Base-by-base conservation (phyloP, 2,797 vertebrate species). In the Lophius americanus region DNA sequence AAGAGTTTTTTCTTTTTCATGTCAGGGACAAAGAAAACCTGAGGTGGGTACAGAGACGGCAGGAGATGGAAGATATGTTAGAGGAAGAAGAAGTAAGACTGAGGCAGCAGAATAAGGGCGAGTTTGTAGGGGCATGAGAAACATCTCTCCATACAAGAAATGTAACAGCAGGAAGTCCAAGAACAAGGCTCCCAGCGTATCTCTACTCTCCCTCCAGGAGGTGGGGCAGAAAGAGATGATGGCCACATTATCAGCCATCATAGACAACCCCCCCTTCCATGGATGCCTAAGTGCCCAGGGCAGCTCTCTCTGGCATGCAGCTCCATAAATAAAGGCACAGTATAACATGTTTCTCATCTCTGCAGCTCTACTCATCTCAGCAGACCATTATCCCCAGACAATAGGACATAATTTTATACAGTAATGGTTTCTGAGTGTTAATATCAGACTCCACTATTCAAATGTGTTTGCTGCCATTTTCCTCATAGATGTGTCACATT, bases 241-340 rank as follows among this genome's bases (percentile, higher is more conserved):
- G 80, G 61, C 49, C 69, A 65, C 64, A 71, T 84, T 74, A 78
- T 82, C 76, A 76, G 76, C 80, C 73, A 78, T 83, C 76, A 79
- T 50, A 57, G 70, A 74, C 50, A 64, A 73, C 74, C 79, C 64
- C 57, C 73, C 65, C 76, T 47, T 51, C 13, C 69, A 37, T 74
- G 75, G 72, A 84, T 69, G 58, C 50, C 33, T 59, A 46, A 32
- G 60, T 54, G 63, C 73, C 65, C 33, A 58, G 66, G 69, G 67
- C 76, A 50, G 60, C 52, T 58, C 49, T 38, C 35, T 13, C 44
- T 59, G 52, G 51, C 49, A 60, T 37, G 62, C 64, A 71, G 64
- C 76, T 63, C 72, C 44, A 58, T 60, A 73, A 79, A 78, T 71
- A 78, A 79, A 73, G n/a, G n/a, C 52, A 53, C 4, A 47, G 48